phyloP scores from a whole-genome alignment of 2,888 invertebrate genomes.

The Augiades crinisus region DNA sequence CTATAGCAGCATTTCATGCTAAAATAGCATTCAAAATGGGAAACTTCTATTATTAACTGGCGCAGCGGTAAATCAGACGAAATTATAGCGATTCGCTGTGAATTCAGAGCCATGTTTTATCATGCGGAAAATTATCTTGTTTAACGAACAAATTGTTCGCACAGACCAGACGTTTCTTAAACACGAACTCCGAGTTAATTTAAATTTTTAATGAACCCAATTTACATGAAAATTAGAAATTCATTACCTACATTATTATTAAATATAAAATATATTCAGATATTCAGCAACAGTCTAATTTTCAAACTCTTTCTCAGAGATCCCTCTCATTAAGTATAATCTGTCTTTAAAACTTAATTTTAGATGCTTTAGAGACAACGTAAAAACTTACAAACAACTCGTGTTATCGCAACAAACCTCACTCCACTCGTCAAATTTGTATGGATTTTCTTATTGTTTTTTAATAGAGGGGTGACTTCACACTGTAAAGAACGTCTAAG shows the following conservation, averaged over 20 bases:
- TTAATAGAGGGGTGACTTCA: not conserved
- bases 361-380: too few species aligned
- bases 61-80: conserved; percentile 56
- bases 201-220: not conserved
- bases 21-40: conserved; percentile 54
- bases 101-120: conserved; percentile 53
- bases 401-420: too few species aligned
- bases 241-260: too few species aligned
- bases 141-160: conserved; percentile 28
- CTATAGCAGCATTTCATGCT: conserved; percentile 47
- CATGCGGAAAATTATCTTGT: conserved; percentile 56
- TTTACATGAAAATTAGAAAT: not conserved
- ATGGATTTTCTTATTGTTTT: conserved; percentile 21
- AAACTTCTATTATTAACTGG: conserved; percentile 49
- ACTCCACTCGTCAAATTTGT: too few species aligned
- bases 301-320: too few species aligned
- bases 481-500: conserved; percentile 4
- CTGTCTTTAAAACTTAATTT: too few species aligned
- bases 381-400: too few species aligned
- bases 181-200: not conserved
- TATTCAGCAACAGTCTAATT: too few species aligned
- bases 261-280: too few species aligned
- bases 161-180: not conserved
- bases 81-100: conserved; percentile 55
- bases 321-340: too few species aligned